Percentiles rank a stretch among this genome's conserved stretches.
phyloP scores from a whole-genome alignment of 2,797 vertebrate species.

The Taeniopygia guttata region DNA sequence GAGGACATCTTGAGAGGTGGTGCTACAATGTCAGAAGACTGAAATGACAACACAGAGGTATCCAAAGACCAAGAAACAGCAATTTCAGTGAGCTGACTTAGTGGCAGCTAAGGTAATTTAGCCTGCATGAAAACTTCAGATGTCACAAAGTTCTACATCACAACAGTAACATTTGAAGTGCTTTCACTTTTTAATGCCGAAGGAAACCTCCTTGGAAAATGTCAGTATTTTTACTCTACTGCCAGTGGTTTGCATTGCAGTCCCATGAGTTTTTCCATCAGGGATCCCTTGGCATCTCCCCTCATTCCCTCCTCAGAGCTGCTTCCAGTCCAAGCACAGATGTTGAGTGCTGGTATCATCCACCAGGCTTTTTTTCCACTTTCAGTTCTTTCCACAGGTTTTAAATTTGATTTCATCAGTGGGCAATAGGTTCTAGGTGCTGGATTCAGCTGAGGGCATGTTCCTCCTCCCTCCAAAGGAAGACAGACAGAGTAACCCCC shows the following conservation, averaged over 20 bases:
- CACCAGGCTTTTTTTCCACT: not conserved
- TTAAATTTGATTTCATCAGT: not conserved
- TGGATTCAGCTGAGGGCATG: not conserved
- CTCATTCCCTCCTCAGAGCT: not conserved
- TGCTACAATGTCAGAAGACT: not conserved
- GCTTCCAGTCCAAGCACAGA: rapidly evolving
- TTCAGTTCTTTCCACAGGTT: not conserved
- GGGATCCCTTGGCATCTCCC: not conserved
- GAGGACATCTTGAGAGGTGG: not conserved
- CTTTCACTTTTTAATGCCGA: not conserved
- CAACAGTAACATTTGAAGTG: not conserved
- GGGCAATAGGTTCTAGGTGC: not conserved
- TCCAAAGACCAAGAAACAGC: not conserved
- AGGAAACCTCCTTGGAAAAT: not conserved
- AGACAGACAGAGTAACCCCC: rapidly evolving
- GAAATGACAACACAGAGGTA: not conserved
- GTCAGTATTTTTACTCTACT: not conserved
- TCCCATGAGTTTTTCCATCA: not conserved
- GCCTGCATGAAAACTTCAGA: not conserved
- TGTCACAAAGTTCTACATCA: not conserved
- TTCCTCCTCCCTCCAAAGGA: not conserved
- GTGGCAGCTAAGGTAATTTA: not conserved
- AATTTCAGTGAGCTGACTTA: not conserved
- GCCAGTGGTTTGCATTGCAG: not conserved
- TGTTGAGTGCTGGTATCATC: not conserved